Percentiles rank a stretch among this genome's conserved stretches.
These are phyloP conservation scores for Eulithis prunata DNA, from an alignment of 2,888 invertebrate genomes.

Conservation along the genomic window DNA sequence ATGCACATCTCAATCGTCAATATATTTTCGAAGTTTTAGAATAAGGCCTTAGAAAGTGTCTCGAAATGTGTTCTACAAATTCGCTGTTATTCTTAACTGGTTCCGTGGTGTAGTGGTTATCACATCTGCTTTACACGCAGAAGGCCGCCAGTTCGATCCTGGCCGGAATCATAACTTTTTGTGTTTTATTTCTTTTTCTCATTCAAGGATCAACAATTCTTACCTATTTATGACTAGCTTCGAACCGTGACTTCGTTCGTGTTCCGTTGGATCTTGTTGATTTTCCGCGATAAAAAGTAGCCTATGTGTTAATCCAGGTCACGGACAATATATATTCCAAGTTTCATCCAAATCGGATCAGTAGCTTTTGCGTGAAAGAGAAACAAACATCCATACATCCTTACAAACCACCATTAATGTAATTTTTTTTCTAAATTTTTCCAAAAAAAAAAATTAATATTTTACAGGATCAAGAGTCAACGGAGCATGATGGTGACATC, in stretches of 20 bases:
- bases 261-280: no score
- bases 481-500: conserved; percentile 93
- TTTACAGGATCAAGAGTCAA: conserved; percentile 88
- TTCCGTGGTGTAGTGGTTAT: conserved; percentile 71
- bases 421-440: no score
- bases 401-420: no score
- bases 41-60: conserved; percentile 2
- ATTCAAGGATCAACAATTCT: background rate
- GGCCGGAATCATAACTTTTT: conserved; percentile 69
- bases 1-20: no score
- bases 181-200: conserved; percentile 9
- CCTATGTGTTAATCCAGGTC: no score
- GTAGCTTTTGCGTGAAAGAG: no score
- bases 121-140: conserved; percentile 72
- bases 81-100: accelerated
- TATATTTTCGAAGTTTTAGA: conserved; percentile 16
- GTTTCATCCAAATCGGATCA: no score
- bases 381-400: no score
- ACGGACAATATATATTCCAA: no score
- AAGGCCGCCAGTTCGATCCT: conserved; percentile 79
- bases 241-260: no score
- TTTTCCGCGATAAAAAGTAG: no score
- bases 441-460: no score
- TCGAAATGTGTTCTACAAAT: conserved; percentile 20
- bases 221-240: background rate